These are phyloP conservation scores for Sebastolobus altivelis DNA, from an alignment of 2,797 vertebrate species.

Conservation along the genomic window DNA sequence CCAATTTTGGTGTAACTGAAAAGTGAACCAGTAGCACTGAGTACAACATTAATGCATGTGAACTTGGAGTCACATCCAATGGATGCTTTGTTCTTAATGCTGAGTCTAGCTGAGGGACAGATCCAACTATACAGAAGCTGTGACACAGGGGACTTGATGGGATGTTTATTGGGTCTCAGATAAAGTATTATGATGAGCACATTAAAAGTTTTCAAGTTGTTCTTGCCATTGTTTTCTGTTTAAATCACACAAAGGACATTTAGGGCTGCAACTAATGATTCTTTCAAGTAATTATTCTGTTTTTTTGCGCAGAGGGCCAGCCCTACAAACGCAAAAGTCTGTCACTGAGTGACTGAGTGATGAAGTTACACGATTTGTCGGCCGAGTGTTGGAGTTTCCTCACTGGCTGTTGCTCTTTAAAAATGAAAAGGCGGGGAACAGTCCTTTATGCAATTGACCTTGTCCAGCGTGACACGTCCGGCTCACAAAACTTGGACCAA, in stretches of 20 bases:
- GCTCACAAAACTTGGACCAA: no score
- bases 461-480: no score
- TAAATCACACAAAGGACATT: not conserved
- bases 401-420: no score
- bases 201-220: constrained; percentile 12
- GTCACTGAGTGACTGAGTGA: no score
- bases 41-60: constrained; percentile 55
- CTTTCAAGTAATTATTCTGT: not conserved
- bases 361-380: no score
- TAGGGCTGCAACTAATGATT: not conserved
- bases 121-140: constrained; percentile 5
- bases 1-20: constrained; percentile 17
- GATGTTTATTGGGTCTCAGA: not conserved
- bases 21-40: constrained; percentile 14
- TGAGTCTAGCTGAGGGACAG: constrained; percentile 18
- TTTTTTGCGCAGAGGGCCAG: no score
- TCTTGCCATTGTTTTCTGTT: not conserved
- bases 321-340: no score
- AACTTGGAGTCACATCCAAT: constrained; percentile 61
- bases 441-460: no score
- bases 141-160: not conserved
- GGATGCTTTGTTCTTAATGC: constrained; percentile 30
- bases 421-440: no score
- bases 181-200: not conserved
- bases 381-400: no score